Conservation (phyloP, 1,140 invertebrate genomes). For the Tetragonula clypearis region DNA sequence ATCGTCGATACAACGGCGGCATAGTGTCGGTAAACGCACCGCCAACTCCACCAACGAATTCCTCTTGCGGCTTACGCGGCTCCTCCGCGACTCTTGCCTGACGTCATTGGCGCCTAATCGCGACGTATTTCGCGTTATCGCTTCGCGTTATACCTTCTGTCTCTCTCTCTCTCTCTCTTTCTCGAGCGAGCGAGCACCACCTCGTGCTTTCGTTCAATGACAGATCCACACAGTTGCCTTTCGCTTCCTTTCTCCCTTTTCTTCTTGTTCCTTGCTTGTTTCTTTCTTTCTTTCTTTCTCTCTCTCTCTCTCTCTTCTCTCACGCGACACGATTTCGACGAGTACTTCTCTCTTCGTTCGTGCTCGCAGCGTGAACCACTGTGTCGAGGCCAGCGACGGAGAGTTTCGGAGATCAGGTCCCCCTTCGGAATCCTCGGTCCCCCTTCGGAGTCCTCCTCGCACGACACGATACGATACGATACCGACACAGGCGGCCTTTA, state of each 20-base stretch:
- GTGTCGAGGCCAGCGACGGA: too few relatives aligned
- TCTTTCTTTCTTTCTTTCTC: not conserved
- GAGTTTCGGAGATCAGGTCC: not conserved
- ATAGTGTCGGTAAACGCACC: slow-evolving; percentile 51
- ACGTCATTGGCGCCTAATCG: slow-evolving; percentile 76
- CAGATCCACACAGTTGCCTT: not conserved
- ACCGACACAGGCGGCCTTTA: too few relatives aligned
- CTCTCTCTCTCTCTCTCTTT: too few relatives aligned
- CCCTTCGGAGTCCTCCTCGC: too few relatives aligned
- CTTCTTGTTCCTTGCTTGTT: too few relatives aligned
- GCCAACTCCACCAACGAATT: slow-evolving; percentile 63
- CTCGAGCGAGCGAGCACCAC: slow-evolving; percentile 2
- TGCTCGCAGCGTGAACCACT: too few relatives aligned
- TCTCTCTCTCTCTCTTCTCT: not conserved
- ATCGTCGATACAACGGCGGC: slow-evolving; percentile 23
- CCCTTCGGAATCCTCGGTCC: too few relatives aligned
- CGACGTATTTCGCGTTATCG: slow-evolving; percentile 52
- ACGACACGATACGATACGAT: too few relatives aligned
- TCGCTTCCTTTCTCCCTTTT: not conserved
- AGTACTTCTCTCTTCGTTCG: not conserved
- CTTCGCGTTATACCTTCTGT: not conserved
- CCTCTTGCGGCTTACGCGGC: slow-evolving; percentile 44
- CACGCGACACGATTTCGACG: not conserved
- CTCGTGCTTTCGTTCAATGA: slow-evolving; percentile 7
- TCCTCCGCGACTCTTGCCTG: slow-evolving; percentile 60